These are phyloP conservation scores for Neotragus pygmaeus DNA, from an alignment of 2,113 vertebrate species.

Conservation along the genomic window DNA sequence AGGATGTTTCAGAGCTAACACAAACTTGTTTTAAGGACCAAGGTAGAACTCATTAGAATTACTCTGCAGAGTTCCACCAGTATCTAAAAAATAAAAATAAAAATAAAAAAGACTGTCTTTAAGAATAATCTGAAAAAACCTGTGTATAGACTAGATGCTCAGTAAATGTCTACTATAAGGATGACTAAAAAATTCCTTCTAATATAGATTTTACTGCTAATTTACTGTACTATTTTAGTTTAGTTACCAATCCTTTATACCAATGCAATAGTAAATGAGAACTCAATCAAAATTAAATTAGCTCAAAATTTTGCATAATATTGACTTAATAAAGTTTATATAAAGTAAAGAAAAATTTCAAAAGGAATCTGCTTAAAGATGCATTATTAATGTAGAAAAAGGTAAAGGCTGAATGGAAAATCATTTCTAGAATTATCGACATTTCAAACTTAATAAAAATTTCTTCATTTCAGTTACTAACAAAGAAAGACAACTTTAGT, in stretches of 20 bases:
- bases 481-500: constrained; percentile 1
- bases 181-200: neutral
- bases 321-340: neutral
- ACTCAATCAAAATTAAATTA: neutral
- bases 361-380: constrained; percentile 9
- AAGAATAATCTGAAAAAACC: neutral
- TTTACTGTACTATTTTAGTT: neutral
- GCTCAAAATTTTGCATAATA: constrained; percentile 9
- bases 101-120: neutral
- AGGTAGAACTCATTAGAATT: neutral
- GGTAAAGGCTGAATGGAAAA: rapidly evolving
- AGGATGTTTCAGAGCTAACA: neutral
- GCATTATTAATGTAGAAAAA: neutral
- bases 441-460: constrained; percentile 54
- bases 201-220: neutral
- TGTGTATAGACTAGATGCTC: neutral
- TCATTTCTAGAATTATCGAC: constrained; percentile 11
- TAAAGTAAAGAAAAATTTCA: neutral
- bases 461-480: constrained; percentile 29
- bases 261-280: neutral
- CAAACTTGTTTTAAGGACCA: neutral
- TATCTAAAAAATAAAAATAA: neutral
- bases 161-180: neutral
- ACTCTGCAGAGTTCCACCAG: neutral
- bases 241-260: neutral